A percentile compares a stretch with the other conserved stretches of the same genome.
phyloP scores from a whole-genome alignment of 2,113 vertebrate genomes.

The Triplophysa tibetana region DNA sequence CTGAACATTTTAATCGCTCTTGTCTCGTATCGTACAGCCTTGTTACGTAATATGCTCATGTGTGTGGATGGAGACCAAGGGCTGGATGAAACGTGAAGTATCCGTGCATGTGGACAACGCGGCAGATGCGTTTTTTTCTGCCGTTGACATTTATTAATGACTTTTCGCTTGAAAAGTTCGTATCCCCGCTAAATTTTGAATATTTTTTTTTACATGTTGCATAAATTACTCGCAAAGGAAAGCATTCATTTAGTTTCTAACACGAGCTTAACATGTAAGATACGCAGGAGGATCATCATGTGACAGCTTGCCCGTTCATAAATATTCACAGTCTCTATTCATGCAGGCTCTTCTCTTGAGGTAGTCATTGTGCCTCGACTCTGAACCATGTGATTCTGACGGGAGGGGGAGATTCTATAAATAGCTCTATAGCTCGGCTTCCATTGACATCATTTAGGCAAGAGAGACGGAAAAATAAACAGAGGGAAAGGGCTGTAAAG shows the following conservation, averaged over 20 bases:
- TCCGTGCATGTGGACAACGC: conserved; percentile 16
- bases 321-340: conserved; percentile 74
- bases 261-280: conserved; percentile 39
- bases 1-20: conserved; percentile 51
- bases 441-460: conserved; percentile 83
- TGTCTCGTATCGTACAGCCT: background rate
- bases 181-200: background rate
- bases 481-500: conserved; percentile 63
- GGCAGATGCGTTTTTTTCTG: background rate
- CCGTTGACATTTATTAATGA: background rate
- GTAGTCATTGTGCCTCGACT: conserved; percentile 71
- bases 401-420: conserved; percentile 70
- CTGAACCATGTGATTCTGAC: conserved; percentile 68
- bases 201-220: no score
- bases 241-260: conserved; percentile 29
- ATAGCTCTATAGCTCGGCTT: conserved; percentile 77
- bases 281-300: conserved; percentile 61
- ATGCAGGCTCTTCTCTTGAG: conserved; percentile 67
- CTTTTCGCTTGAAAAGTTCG: background rate
- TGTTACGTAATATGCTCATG: conserved; percentile 68
- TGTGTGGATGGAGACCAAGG: conserved; percentile 68
- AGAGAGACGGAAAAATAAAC: conserved; percentile 83
- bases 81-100: conserved; percentile 55
- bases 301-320: conserved; percentile 69
- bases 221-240: conserved; percentile 25